Evolutionary conservation across 2,113 vertebrate species (phyloP).

Genomic region (Bos taurus): ARS-UCD2.0 NC_037337.1:56723501-56724000

Average conservation of each 20-base stretch:
- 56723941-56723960: background rate
- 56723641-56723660: background rate
- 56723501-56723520: background rate
- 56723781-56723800: fast-evolving
- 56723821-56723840: background rate
- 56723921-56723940: background rate
- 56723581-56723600: background rate
- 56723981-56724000: background rate
- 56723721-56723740: background rate
- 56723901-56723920: background rate
- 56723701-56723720: background rate
- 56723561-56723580: background rate
- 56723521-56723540: background rate
- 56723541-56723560: background rate
- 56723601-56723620: background rate
- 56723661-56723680: background rate
- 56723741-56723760: background rate
- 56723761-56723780: background rate
- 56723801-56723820: background rate
- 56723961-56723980: background rate
- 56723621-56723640: background rate
- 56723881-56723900: background rate
- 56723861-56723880: background rate
- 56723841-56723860: background rate
- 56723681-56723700: background rate